Base-by-base conservation (phyloP, 2,888 invertebrate species). In the Cosmia pyralina region DNA sequence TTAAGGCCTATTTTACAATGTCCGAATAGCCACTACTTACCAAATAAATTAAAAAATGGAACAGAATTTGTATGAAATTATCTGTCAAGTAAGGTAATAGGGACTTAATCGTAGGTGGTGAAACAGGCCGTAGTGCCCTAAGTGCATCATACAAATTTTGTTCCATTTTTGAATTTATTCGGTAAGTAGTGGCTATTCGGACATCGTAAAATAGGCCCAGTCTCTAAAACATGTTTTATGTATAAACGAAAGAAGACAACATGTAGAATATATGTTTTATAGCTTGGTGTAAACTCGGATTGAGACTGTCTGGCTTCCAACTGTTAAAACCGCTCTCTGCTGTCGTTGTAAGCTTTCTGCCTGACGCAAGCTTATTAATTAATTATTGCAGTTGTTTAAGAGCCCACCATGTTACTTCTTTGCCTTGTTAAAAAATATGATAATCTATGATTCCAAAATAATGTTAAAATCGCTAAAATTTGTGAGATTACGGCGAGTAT, bases 361-460 rank as follows among this genome's bases (percentile, higher is more conserved):
- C 74, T 38, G 13, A 64, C 19, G 59, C 5, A 15, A 80, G 63
- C 19, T 64, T 48, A 28, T 41, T 59, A 48, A 53, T 11, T 59
- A 63, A 46, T 55, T 73, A 38, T 55, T 65, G 13, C 64, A 64
- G 75, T 79, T 74, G 74, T 77, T 38, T 34, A 41, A 53, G n/a
- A 55, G 3, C 22, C 28, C 71, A 63, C 17, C 41, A 52, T 19
- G 46, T 59, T 19, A 10, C 13, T 44, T 15, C 5, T 4, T 46
- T 22, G 2, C 46, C 19, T 15, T 6, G 7, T 13, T 22, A 19
- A 19, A 50, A 55, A 79, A 63, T 22, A 79, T 63, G 63, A 34
- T 64, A 63, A 48, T 44, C 63, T 59, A 79, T 5, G 46, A 41
- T 64, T 76, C 17, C 2, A 10, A 52, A 58, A 15, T 0, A 34